Percentiles rank a stretch among this genome's conserved stretches.
These are phyloP conservation scores for Nettapus auritus DNA, from an alignment of 2,113 vertebrate species.

Conservation along the genomic window DNA sequence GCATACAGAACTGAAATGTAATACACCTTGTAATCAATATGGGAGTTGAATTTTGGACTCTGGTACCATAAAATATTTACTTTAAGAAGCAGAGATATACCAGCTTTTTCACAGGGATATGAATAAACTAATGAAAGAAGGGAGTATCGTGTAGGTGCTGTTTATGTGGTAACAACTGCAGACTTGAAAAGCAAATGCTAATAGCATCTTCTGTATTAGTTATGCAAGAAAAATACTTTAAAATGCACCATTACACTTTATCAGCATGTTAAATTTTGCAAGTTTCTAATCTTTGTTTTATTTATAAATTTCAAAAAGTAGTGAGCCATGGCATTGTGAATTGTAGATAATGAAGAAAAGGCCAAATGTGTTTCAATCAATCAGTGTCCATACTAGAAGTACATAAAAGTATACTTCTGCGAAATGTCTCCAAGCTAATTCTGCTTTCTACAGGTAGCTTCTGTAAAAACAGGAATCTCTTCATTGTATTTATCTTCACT, in stretches of 20 bases:
- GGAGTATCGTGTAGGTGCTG: background rate
- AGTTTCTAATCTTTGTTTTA: background rate
- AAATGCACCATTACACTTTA: slow-evolving; percentile 20
- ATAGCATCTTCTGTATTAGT: background rate
- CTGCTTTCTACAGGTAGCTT: background rate
- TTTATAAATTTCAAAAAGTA: slow-evolving; percentile 18
- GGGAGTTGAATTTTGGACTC: slow-evolving; percentile 2
- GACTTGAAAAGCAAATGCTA: slow-evolving; percentile 3
- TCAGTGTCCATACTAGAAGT: background rate
- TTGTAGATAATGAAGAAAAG: background rate
- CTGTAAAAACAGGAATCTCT: background rate
- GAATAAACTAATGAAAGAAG: slow-evolving; percentile 18
- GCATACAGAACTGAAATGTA: background rate
- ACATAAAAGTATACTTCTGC: background rate
- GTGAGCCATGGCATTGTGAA: background rate
- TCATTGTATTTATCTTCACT: background rate
- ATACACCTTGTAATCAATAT: background rate
- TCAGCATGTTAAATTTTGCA: background rate
- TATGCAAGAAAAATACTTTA: background rate
- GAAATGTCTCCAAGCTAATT: background rate
- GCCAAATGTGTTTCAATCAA: background rate
- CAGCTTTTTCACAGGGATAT: background rate
- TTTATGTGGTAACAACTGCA: background rate
- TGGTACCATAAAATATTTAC: slow-evolving; percentile 14
- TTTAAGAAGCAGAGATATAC: slow-evolving; percentile 1